Percentiles rank a stretch among this genome's conserved stretches.
phyloP scores from a whole-genome alignment of 30 jellyfish, hydroid and myxozoan genomes.

The Turritopsis rubra region DNA sequence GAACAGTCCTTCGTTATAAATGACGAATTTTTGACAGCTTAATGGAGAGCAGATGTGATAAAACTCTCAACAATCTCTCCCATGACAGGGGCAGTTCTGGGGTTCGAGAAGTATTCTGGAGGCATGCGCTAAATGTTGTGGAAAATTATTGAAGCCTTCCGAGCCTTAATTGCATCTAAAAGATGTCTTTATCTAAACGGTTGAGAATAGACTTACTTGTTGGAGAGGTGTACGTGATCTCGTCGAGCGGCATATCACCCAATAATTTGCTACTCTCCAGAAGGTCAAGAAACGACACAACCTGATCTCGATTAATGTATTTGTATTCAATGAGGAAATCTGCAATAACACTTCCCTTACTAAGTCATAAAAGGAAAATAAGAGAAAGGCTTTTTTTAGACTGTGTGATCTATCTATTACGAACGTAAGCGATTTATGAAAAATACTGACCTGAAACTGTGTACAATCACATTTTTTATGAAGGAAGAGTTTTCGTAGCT shows the following conservation, averaged over 20 bases:
- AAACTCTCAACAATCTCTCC: no score
- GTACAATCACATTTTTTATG: background rate
- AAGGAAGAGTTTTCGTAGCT: background rate
- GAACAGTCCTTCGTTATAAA: no score
- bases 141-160: no score
- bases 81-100: no score
- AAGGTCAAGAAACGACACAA: background rate
- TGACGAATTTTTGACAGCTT: no score
- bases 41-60: no score
- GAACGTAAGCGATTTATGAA: background rate
- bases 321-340: background rate
- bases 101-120: no score
- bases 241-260: slow-evolving; percentile 1
- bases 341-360: background rate
- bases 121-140: no score
- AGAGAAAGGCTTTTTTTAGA: background rate
- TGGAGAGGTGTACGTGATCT: background rate
- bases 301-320: background rate
- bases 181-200: no score
- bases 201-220: slow-evolving; percentile 9
- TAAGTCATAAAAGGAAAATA: background rate
- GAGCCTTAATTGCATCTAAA: no score
- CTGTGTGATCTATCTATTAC: background rate
- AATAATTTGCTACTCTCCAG: background rate
- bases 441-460: background rate